These are phyloP conservation scores for Euplexia lucipara DNA, from an alignment of 2,888 invertebrate genomes.

Conservation along the genomic window DNA sequence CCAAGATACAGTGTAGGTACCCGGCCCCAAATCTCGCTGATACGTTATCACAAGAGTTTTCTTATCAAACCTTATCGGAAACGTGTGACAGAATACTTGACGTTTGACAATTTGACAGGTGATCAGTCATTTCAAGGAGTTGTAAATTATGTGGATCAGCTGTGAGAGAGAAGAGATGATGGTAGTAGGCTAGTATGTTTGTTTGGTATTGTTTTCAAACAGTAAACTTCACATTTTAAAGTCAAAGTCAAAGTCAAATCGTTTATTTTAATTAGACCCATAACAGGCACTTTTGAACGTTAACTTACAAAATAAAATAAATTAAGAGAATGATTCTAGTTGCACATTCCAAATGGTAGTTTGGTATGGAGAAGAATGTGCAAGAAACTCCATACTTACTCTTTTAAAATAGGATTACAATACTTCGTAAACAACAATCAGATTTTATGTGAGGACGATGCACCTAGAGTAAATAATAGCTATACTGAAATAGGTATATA, in stretches of 20 bases:
- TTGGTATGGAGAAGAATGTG: too few relatives aligned
- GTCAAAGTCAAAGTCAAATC: not conserved
- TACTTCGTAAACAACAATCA: too few relatives aligned
- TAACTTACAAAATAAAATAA: too few relatives aligned
- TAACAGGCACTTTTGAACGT: too few relatives aligned
- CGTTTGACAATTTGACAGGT: slow-evolving; percentile 80
- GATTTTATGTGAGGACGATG: too few relatives aligned
- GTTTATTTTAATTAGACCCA: too few relatives aligned
- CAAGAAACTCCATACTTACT: too few relatives aligned
- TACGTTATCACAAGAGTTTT: slow-evolving; percentile 53
- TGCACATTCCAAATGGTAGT: too few relatives aligned
- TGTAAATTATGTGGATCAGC: slow-evolving; percentile 36
- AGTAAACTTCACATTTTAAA: not conserved
- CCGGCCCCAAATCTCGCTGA: slow-evolving; percentile 64
- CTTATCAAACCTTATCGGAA: slow-evolving; percentile 72
- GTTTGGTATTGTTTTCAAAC: not conserved
- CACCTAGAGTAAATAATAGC: too few relatives aligned
- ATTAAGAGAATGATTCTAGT: too few relatives aligned
- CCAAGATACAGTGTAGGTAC: slow-evolving; percentile 51
- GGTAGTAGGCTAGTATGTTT: not conserved
- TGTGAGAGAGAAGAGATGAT: slow-evolving; percentile 14
- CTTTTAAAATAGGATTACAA: too few relatives aligned
- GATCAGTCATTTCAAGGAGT: slow-evolving; percentile 68
- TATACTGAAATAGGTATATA: too few relatives aligned
- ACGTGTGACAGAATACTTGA: slow-evolving; percentile 83